A percentile compares a stretch with the other conserved stretches of the same genome.
These are phyloP conservation scores for Hypotaenidia philippensis DNA, from an alignment of 2,797 vertebrate species.

Conservation along the genomic window DNA sequence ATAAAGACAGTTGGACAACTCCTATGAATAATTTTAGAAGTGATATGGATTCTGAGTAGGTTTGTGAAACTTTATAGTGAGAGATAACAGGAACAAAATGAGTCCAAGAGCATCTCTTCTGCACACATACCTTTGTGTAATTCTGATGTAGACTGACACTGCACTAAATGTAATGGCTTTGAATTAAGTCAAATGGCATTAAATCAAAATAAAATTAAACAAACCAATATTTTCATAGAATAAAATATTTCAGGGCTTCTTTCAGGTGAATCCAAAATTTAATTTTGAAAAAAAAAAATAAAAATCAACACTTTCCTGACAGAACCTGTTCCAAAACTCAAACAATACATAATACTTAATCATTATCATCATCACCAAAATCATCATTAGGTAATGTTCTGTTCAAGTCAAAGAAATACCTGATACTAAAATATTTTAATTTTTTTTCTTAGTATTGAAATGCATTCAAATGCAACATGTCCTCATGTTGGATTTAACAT, in stretches of 20 bases:
- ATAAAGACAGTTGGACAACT: neutral
- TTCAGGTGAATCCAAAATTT: neutral
- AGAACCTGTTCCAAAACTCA: neutral
- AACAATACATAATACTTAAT: neutral
- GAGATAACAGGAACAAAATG: neutral
- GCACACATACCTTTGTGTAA: neutral
- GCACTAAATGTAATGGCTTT: neutral
- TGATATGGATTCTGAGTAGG: neutral
- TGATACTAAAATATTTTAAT: neutral
- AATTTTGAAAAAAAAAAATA: neutral
- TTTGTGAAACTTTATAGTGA: neutral
- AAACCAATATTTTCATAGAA: neutral
- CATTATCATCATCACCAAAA: neutral
- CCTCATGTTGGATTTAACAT: rapidly evolving
- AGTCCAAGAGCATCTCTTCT: neutral
- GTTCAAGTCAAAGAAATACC: neutral
- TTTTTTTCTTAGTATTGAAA: neutral
- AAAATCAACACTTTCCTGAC: neutral
- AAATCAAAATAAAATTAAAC: neutral
- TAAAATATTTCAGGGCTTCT: neutral
- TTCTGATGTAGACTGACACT: neutral
- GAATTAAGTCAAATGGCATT: neutral
- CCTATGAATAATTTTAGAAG: neutral
- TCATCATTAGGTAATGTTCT: neutral
- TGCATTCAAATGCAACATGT: neutral